A percentile compares a stretch with the other conserved stretches of the same genome.
Conservation (phyloP, 2,113 vertebrate genomes). For the Trichomycterus rosablanca region DNA sequence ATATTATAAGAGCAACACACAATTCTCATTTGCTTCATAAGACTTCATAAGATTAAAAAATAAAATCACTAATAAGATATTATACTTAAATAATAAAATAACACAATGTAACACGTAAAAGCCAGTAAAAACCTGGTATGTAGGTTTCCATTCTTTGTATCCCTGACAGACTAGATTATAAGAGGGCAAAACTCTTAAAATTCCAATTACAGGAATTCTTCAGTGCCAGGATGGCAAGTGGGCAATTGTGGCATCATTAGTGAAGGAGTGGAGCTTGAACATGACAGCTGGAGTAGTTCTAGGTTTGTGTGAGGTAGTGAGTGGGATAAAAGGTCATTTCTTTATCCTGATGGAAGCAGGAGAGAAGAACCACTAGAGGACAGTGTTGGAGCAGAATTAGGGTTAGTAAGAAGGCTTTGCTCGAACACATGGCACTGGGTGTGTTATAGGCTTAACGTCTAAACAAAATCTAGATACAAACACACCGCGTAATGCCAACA, state of each 20-base stretch:
- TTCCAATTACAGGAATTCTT: slow-evolving; percentile 38
- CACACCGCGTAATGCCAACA: background rate
- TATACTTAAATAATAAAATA: no score
- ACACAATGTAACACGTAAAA: background rate
- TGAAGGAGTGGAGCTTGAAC: slow-evolving; percentile 31
- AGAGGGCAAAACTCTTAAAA: slow-evolving; percentile 39
- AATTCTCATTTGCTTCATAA: no score
- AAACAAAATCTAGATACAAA: slow-evolving; percentile 1
- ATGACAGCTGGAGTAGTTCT: slow-evolving; percentile 33
- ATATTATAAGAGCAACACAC: no score
- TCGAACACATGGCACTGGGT: background rate
- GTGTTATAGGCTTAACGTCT: no score
- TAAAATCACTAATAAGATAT: no score
- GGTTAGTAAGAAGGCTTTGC: background rate
- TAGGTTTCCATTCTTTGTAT: no score
- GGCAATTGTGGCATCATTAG: slow-evolving; percentile 32
- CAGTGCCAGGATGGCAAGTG: slow-evolving; percentile 37
- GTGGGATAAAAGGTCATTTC: slow-evolving; percentile 55
- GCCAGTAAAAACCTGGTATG: background rate
- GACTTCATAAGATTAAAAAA: no score
- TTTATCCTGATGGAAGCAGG: background rate
- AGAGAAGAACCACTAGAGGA: slow-evolving; percentile 83
- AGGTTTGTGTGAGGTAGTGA: slow-evolving; percentile 50
- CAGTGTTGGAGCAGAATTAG: slow-evolving; percentile 87
- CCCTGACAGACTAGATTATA: slow-evolving; percentile 37